Conservation (phyloP, 92 coral and sea anemone genomes). For the Desmophyllum pertusum region DNA sequence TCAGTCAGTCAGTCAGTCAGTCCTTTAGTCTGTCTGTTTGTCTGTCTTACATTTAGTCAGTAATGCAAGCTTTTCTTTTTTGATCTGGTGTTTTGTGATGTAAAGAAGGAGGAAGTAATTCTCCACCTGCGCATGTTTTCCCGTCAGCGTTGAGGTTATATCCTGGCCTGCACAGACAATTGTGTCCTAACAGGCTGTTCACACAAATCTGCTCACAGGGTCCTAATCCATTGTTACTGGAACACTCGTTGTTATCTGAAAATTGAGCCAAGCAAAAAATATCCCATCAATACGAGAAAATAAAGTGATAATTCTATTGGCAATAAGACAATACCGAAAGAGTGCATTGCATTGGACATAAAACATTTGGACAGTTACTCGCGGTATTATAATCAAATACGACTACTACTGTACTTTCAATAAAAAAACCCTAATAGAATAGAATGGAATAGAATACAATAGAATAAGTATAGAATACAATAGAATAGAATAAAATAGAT, state of each 20-base stretch:
- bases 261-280: neutral
- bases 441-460: too few relatives aligned
- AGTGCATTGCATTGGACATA: neutral
- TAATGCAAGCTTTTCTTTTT: too few relatives aligned
- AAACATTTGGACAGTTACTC: too few relatives aligned
- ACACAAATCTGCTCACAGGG: constrained; percentile 89
- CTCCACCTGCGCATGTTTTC: constrained; percentile 74
- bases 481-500: too few relatives aligned
- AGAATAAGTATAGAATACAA: too few relatives aligned
- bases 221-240: constrained; percentile 76
- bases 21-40: neutral
- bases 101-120: neutral
- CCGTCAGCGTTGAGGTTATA: constrained; percentile 68
- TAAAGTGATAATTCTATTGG: neutral
- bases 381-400: too few relatives aligned
- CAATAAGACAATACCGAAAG: neutral
- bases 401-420: too few relatives aligned
- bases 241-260: constrained; percentile 82
- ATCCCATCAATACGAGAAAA: neutral
- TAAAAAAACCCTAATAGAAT: too few relatives aligned
- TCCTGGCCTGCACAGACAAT: constrained; percentile 82
- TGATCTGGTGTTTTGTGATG: neutral
- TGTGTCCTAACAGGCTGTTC: constrained; percentile 61
- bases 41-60: too few relatives aligned
- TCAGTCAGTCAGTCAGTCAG: neutral